Evolutionary conservation across 2,113 vertebrate genomes (phyloP), one percentile per base, ranked within the genome.

Genomic region (Hucho hucho): DNA sequence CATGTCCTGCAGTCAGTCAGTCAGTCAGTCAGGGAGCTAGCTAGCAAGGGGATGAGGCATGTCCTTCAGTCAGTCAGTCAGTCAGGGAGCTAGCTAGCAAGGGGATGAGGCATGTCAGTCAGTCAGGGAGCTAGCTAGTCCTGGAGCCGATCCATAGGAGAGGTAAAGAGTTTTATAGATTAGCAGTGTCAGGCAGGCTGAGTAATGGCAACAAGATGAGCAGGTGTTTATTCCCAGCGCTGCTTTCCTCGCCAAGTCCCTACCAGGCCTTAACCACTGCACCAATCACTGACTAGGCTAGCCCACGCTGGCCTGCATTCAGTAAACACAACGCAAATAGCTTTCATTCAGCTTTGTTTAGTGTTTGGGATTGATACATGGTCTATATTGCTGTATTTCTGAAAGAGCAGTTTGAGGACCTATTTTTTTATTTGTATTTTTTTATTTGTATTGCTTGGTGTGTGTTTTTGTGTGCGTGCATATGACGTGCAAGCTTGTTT

Each of bases 121-220:
- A n/a, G 59, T 22, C 59, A 20, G n/a, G 6, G 2, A 9, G 18
- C n/a, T 63, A 24, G n/a, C 59, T 22, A 11, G 59, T 71, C 12
- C n/a, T 43, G 56, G 24, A 64, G n/a, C n/a, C 53, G 63, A 77
- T 84, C 72, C 63, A 74, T 76, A 76, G 20, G 0, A 12, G 16
- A 26, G 69, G 56, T 83, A 81, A 87, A 81, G 71, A 73, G 80
- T 81, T 83, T 87, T 86, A 84, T 83, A 77, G 83, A 87, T 86
- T 80, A 84, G 20, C 46, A 64, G 74, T 79, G 59, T 83, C 79
- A 25, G 70, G 47, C 47, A n/a, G 18, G 28, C 64, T 64, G 79
- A 78, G 78, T 81, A 77, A 84, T 71, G 67, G 37, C 69, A 74
- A 76, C 37, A 13, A 79, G 72, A 76, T 81, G 43, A 78, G 75